Evolutionary conservation across 2,113 vertebrate genomes (phyloP).

Genomic region (Copsychus sechellarum): DNA sequence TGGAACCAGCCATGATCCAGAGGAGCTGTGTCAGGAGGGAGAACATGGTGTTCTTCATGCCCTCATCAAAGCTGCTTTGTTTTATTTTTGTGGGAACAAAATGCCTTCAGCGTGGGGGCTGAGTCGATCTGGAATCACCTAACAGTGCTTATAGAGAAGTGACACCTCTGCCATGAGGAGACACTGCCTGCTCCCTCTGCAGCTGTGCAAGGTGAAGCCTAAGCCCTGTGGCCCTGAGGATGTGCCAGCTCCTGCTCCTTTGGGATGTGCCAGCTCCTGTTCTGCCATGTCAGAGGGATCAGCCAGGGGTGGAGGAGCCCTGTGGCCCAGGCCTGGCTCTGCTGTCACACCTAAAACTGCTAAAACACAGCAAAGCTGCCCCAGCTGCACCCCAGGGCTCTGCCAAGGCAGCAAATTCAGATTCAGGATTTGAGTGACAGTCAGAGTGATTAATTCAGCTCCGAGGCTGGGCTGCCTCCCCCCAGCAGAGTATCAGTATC

Average conservation of each 20-base stretch:
- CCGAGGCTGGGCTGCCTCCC: not conserved
- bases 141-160: not conserved
- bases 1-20: not conserved
- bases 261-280: not conserved
- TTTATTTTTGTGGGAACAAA: not conserved
- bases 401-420: not conserved
- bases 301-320: rapidly evolving
- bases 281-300: rapidly evolving
- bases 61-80: not conserved
- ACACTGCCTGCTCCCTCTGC: not conserved
- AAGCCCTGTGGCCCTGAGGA: not conserved
- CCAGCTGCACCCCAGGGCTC: not conserved
- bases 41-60: not conserved
- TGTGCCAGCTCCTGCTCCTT: not conserved
- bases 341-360: not conserved
- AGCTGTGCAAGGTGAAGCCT: not conserved
- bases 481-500: not conserved
- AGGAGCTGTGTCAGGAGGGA: not conserved
- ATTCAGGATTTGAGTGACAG: slow-evolving; percentile 14
- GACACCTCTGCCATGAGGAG: not conserved
- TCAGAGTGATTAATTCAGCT: slow-evolving; percentile 34
- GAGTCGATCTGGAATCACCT: not conserved
- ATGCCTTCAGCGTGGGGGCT: not conserved
- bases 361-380: not conserved
- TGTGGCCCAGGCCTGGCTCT: not conserved